Conservation (phyloP, 2,797 vertebrate species). For the Limosa lapponica region DNA sequence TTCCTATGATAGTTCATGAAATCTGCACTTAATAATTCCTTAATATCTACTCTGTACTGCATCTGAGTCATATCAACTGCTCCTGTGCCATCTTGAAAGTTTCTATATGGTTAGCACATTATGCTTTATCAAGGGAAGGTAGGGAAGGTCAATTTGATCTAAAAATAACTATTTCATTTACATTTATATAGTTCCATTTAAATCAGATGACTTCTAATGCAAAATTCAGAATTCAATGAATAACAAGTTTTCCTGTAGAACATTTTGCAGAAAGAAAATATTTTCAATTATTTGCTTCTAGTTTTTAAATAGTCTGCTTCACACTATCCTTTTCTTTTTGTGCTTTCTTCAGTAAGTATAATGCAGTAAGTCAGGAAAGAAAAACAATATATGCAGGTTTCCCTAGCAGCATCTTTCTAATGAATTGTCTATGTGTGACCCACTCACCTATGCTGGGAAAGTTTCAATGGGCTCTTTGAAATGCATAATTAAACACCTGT, state of each 20-base stretch:
- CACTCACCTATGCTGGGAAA: neutral
- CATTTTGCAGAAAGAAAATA: neutral
- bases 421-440: neutral
- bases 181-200: conserved; percentile 12
- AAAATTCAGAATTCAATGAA: conserved; percentile 21
- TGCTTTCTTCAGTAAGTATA: neutral
- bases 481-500: neutral
- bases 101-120: neutral
- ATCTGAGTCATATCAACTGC: neutral
- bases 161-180: conserved; percentile 26
- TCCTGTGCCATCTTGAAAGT: neutral
- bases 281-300: neutral
- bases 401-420: neutral
- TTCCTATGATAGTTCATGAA: neutral
- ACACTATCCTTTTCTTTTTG: neutral
- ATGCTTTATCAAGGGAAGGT: neutral
- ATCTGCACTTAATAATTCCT: neutral
- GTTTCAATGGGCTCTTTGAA: neutral
- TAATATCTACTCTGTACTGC: neutral
- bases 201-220: neutral
- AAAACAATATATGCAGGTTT: neutral
- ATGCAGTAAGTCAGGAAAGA: neutral
- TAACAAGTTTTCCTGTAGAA: neutral
- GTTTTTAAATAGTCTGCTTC: neutral
- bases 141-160: neutral